phyloP scores from a whole-genome alignment of 2,888 invertebrate species.

The Pseudococcus longispinus region DNA sequence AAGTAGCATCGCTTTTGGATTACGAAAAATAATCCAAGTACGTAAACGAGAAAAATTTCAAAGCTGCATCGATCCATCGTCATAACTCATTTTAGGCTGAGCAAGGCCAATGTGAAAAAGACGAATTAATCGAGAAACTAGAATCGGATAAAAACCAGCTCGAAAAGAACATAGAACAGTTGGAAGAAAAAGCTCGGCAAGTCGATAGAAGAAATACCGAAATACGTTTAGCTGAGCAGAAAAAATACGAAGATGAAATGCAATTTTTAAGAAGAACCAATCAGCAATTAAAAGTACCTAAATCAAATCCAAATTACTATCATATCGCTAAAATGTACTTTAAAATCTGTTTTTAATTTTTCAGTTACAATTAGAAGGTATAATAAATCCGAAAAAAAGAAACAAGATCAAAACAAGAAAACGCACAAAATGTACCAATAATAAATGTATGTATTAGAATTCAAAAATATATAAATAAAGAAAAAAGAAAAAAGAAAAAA shows the following conservation, averaged over 20 bases:
- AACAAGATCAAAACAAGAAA: background rate
- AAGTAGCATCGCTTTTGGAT: conserved; percentile 96
- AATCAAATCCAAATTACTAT: background rate
- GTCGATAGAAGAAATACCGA: conserved; percentile 83
- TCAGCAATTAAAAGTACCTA: conserved; percentile 82
- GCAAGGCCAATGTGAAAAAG: conserved; percentile 84
- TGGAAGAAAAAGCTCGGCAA: conserved; percentile 80
- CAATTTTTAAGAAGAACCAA: conserved; percentile 92
- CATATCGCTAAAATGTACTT: background rate
- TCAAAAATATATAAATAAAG: conserved; percentile 46
- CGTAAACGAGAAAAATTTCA: background rate
- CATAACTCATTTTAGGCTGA: conserved; percentile 71
- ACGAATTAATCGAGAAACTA: conserved; percentile 76
- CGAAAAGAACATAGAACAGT: conserved; percentile 70
- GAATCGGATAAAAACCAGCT: conserved; percentile 72
- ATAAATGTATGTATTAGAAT: conserved; percentile 42
- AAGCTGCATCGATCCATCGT: background rate
- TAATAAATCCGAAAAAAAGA: conserved; percentile 47
- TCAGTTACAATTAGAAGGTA: conserved; percentile 47
- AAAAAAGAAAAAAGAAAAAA: background rate
- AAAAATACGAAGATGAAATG: conserved; percentile 90
- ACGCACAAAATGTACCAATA: background rate
- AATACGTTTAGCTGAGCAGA: conserved; percentile 85
- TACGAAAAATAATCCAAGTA: conserved; percentile 94
- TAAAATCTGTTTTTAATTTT: background rate